Percentiles rank a stretch among this genome's conserved stretches.
phyloP scores from a whole-genome alignment of 2,797 vertebrate species.

The Glossophaga mutica region DNA sequence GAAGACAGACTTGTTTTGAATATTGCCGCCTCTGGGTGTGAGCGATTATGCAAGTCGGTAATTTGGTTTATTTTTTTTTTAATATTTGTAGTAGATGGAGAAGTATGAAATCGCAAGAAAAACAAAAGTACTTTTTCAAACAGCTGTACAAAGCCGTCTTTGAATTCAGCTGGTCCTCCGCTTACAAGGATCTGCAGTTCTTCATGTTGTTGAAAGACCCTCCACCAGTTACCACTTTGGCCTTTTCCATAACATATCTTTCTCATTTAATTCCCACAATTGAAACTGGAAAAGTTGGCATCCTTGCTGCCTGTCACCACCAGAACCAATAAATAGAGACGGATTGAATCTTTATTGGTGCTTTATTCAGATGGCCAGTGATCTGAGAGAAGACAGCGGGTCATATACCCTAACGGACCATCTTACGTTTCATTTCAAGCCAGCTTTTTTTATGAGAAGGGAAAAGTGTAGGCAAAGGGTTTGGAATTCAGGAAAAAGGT shows the following conservation, averaged over 20 bases:
- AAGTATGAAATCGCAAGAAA: slow-evolving; percentile 56
- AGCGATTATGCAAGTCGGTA: slow-evolving; percentile 58
- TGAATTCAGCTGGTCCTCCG: slow-evolving; percentile 17
- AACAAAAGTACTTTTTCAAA: slow-evolving; percentile 48
- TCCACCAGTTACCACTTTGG: background rate
- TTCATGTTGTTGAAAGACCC: background rate
- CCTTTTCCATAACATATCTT: background rate
- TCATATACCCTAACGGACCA: background rate
- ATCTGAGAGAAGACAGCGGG: background rate
- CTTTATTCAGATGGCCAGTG: background rate
- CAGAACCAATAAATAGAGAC: background rate
- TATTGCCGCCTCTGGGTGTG: slow-evolving; percentile 67
- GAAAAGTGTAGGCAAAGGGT: too few relatives aligned
- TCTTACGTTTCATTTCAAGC: background rate
- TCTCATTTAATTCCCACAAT: background rate
- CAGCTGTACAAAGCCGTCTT: slow-evolving; percentile 33
- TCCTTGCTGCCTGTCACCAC: background rate
- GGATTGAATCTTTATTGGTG: background rate
- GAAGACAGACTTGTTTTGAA: slow-evolving; percentile 70
- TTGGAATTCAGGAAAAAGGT: too few relatives aligned
- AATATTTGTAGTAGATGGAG: slow-evolving; percentile 32
- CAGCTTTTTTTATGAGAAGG: background rate
- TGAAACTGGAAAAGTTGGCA: background rate
- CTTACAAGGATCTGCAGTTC: background rate
- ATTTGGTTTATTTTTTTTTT: background rate